Evolutionary conservation across 1,140 invertebrate genomes (phyloP).

Genomic region (Bombus soroeensis): DNA sequence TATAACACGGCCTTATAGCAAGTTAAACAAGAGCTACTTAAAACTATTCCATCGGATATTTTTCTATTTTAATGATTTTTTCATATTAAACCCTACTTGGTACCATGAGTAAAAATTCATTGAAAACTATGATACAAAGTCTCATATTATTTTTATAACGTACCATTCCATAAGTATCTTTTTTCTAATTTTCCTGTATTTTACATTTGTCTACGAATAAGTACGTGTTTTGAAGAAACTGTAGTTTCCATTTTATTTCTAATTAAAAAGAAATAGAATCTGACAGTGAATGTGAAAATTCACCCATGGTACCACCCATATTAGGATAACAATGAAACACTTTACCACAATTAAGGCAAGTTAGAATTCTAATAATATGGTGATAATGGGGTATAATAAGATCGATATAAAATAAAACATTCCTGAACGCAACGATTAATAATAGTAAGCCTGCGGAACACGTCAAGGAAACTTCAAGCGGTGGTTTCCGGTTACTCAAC

Average conservation of each 20-base stretch:
- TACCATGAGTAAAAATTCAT: too few relatives aligned
- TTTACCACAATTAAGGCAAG: background rate
- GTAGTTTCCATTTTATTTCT: background rate
- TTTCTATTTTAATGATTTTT: background rate
- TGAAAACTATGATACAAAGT: background rate
- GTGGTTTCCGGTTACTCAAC: constrained; percentile 34
- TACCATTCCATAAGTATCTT: background rate
- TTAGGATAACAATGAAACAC: too few relatives aligned
- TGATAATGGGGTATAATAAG: background rate
- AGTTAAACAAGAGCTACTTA: background rate
- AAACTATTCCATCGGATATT: background rate
- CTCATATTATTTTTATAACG: background rate
- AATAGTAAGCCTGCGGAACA: background rate
- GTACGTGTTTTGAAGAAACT: background rate
- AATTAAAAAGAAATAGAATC: background rate
- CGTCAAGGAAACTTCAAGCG: constrained; percentile 1
- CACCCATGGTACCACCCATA: background rate
- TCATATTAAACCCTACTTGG: too few relatives aligned
- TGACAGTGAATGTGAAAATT: background rate
- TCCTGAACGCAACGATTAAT: background rate
- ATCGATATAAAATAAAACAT: background rate
- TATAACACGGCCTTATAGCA: too few relatives aligned
- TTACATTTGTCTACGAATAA: too few relatives aligned
- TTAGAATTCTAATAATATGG: too few relatives aligned
- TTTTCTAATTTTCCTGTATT: background rate